Base-by-base conservation (phyloP, 2,888 invertebrate genomes). In the Rhingia rostrata region DNA sequence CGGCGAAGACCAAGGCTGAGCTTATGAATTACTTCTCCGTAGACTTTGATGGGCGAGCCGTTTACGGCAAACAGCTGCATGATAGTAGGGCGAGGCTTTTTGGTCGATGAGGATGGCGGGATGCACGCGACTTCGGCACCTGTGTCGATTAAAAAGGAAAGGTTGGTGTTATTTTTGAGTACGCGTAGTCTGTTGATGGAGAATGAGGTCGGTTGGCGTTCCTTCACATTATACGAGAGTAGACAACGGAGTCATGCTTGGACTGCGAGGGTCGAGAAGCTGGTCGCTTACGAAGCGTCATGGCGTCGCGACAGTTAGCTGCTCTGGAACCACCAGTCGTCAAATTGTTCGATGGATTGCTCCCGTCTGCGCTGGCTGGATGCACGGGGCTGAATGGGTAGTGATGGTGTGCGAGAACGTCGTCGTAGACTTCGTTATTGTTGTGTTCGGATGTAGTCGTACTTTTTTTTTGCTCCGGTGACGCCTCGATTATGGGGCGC, bases 11-110 rank as follows among this genome's bases (percentile, higher is more conserved):
- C 56, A 4, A 58, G 32, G 49, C 14, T n/a, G 39, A 70, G 14
- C 6, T 60, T 49, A 6, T 70, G 47, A 32, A 56, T 47, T 4
- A 56, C 56, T 6, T 69, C 67, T 30, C 56, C 37, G n/a, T 47
- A 69, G 5, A 69, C 67, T 9, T 69, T 69, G n/a, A 69, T 45
- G 32, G 56, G 54, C 4, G 10, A n/a, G n/a, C n/a, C n/a, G n/a
- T 56, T 67, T 33, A 45, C 53, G 39, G 58, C 39, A 22, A 58
- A 43, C 32, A 41, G 43, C 30, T 60, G 43, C 58, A 43, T n/a
- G n/a, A 30, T 32, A 9, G 53, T 43, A 9, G 30, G 66, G 7
- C 66, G 66, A 22, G 5, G 53, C 33, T 39, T 37, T 14, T 7
- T 39, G 22, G 22, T 30, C 37, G 54, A 47, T 51, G 37, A 41